These are phyloP conservation scores for Agelastica alni DNA, from an alignment of 2,888 invertebrate genomes.

Conservation along the genomic window DNA sequence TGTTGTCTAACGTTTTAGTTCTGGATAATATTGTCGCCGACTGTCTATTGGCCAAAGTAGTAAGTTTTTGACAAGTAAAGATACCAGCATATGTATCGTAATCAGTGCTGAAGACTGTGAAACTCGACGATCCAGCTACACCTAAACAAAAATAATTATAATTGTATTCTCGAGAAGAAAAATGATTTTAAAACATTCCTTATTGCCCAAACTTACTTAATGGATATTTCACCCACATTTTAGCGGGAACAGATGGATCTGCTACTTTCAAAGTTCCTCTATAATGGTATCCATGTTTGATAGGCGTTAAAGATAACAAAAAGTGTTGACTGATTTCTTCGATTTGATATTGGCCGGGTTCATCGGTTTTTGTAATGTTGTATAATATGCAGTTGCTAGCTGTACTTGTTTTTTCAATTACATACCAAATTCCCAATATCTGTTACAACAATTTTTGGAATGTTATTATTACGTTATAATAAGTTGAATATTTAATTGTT, in stretches of 20 bases:
- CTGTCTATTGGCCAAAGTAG: conserved; percentile 73
- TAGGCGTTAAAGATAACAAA: conserved; percentile 69
- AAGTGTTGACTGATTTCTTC: conserved; percentile 77
- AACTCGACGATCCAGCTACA: conserved; percentile 74
- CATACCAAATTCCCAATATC: conserved; percentile 82
- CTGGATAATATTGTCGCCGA: conserved; percentile 83
- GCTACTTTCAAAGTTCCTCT: conserved; percentile 71
- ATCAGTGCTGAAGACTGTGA: conserved; percentile 75
- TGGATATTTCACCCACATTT: conserved; percentile 78
- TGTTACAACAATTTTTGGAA: conserved; percentile 50
- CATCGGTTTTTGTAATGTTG: conserved; percentile 72
- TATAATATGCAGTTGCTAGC: conserved; percentile 79
- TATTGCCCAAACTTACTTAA: conserved; percentile 81
- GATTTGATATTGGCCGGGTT: conserved; percentile 70
- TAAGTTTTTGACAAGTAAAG: conserved; percentile 78
- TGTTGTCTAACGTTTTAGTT: conserved; percentile 70
- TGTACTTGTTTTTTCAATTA: conserved; percentile 81
- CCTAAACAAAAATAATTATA: conserved; percentile 56
- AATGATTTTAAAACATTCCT: too few species aligned
- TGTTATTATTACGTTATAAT: too few species aligned
- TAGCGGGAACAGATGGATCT: conserved; percentile 67
- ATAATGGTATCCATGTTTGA: conserved; percentile 80
- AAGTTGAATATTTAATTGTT: too few species aligned
- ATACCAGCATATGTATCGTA: conserved; percentile 75
- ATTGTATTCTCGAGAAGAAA: too few species aligned